Base-by-base conservation (phyloP, 2,113 vertebrate genomes). In the Dicerorhinus sumatrensis region DNA sequence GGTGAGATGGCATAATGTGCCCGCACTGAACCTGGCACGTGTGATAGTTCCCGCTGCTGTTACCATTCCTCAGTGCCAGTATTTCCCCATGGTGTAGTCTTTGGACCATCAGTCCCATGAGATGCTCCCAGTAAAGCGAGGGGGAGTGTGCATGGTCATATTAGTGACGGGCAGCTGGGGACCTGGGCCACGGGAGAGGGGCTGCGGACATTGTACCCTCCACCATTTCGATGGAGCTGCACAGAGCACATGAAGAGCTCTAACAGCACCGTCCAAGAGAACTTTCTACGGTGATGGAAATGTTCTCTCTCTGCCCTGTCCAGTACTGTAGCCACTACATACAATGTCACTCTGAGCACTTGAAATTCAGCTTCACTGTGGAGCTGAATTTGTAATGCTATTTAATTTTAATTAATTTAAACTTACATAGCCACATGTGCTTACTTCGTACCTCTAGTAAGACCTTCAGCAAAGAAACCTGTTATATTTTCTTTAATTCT, bases 201-300 rank as follows among this genome's bases (percentile, higher is more conserved):
- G 60, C 48, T 0, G 0, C 16, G 2, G 67, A 33, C 60, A 12
- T 11, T 2, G 9, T 1, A 1, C 31, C n/a, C 33, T 17, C 31
- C 11, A 4, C 18, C 0, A 1, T 29, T 31, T 2, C 20, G 6
- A 4, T 10, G 21, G 31, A 83, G 92, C 67, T 2, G 3, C 33
- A 27, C 56, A 29, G 11, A n/a, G 60, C 58, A 13, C 0, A 0
- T 20, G 9, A 20, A 27, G 0, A 5, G 23, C 63, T 54, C 31
- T 8, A 3, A 11, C 0, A 0, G 1, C 2, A 0, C 46, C 0
- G 1, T 29, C 72, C 60, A 1, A 1, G 2, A 13, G 87, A 58
- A 9, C 54, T 46, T 39, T 2, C 18, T 18, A 33, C 16, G 1
- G 8, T 2, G 67, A 27, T 18, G 36, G 54, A 13, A 4, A 10